Evolutionary conservation across 2,797 vertebrate species (phyloP).

Genomic region (Peromyscus melanophrys): DNA sequence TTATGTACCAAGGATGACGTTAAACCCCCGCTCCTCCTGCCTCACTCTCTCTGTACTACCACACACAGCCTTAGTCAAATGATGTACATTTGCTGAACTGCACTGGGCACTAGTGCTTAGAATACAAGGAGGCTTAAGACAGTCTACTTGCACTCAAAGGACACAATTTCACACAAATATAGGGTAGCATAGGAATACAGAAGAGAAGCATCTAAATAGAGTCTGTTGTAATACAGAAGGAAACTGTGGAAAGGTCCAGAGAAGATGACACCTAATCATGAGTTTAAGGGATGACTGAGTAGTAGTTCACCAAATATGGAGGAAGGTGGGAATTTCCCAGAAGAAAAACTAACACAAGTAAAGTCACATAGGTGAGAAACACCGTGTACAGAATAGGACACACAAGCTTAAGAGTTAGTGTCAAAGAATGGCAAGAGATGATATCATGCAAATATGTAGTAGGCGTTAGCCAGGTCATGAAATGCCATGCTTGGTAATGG

Average conservation of each 20-base stretch:
- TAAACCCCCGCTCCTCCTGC: neutral
- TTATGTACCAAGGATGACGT: neutral
- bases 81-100: slow-evolving; percentile 2
- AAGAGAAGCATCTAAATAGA: slow-evolving; percentile 19
- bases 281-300: slow-evolving; percentile 72
- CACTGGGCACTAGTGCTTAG: neutral
- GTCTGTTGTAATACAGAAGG: slow-evolving; percentile 25
- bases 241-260: slow-evolving; percentile 50
- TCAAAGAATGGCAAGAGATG: slow-evolving; percentile 16
- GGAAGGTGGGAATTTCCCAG: slow-evolving; percentile 70
- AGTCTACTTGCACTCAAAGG: neutral
- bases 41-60: neutral
- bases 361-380: slow-evolving; percentile 47
- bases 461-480: neutral
- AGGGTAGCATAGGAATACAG: neutral
- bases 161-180: neutral
- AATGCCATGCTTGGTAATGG: neutral
- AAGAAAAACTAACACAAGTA: slow-evolving; percentile 56
- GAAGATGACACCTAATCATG: slow-evolving; percentile 64
- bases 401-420: slow-evolving; percentile 31
- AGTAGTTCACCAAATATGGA: slow-evolving; percentile 62
- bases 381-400: neutral
- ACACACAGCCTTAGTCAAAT: neutral
- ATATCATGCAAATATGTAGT: neutral
- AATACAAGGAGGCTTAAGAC: neutral